Conservation (phyloP, 2,113 vertebrate species). For the Pedionomus torquatus region DNA sequence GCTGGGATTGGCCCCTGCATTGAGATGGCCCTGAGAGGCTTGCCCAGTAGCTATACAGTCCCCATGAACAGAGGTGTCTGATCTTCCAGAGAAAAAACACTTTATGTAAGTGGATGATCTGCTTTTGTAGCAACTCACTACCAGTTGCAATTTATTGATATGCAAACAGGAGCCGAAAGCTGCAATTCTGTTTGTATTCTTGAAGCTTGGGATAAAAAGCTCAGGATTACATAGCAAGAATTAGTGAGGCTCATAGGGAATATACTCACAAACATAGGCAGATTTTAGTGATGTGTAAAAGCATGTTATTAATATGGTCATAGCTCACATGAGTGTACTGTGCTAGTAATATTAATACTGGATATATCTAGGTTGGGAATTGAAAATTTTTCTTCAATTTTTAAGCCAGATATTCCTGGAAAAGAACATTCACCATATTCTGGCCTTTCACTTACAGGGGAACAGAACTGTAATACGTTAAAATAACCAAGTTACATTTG, state of each 20-base stretch:
- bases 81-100: not conserved
- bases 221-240: not conserved
- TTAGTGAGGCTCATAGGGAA: not conserved
- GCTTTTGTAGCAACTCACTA: not conserved
- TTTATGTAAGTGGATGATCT: not conserved
- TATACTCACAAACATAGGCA: not conserved
- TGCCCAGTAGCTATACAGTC: not conserved
- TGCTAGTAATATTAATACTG: not conserved
- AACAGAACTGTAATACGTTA: not conserved
- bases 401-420: not conserved
- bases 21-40: not conserved
- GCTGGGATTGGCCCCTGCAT: not conserved
- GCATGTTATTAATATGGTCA: not conserved
- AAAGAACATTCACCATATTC: not conserved
- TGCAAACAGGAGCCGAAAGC: not conserved
- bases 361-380: accelerated
- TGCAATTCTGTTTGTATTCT: not conserved
- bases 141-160: not conserved
- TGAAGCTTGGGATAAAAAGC: not conserved
- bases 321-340: not conserved
- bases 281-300: not conserved
- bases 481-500: not conserved
- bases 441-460: not conserved
- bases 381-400: not conserved
- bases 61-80: not conserved